These are phyloP conservation scores for Mustelus asterias DNA, from an alignment of 2,113 vertebrate genomes.

Conservation along the genomic window DNA sequence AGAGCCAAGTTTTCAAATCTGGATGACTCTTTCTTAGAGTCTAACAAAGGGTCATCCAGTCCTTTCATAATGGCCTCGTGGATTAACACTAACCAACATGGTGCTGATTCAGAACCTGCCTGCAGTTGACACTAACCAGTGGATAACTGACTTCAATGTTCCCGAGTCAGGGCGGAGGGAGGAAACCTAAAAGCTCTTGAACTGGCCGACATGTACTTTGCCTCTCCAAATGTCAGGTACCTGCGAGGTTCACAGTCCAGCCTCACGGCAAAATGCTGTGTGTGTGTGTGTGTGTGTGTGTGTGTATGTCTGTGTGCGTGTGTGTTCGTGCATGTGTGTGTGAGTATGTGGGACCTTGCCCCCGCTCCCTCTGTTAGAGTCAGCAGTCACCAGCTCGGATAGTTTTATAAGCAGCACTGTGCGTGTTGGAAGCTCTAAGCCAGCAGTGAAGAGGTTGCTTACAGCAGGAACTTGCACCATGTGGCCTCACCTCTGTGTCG, in stretches of 20 bases:
- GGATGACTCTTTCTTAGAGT: too few relatives aligned
- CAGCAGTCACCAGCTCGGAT: not conserved
- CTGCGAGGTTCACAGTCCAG: not conserved
- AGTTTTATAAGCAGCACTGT: not conserved
- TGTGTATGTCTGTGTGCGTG: too few relatives aligned
- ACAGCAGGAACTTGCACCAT: not conserved
- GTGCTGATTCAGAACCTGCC: not conserved
- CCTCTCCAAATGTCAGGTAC: not conserved
- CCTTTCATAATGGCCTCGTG: not conserved
- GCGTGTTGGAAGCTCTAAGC: not conserved
- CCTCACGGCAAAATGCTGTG: not conserved
- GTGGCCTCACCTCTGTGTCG: constrained; percentile 72
- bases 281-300: too few relatives aligned
- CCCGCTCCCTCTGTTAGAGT: not conserved
- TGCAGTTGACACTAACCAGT: not conserved
- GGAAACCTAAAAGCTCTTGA: not conserved
- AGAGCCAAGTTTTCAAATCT: too few relatives aligned
- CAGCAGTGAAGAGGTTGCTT: not conserved
- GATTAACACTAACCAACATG: not conserved
- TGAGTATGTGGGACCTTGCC: not conserved
- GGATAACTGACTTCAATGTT: not conserved
- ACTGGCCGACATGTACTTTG: not conserved
- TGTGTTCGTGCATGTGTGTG: too few relatives aligned
- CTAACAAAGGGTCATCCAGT: too few relatives aligned
- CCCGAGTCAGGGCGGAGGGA: not conserved